Percentiles rank a stretch among this genome's conserved stretches.
phyloP scores from a whole-genome alignment of 2,797 vertebrate species.

The Cygnus olor region DNA sequence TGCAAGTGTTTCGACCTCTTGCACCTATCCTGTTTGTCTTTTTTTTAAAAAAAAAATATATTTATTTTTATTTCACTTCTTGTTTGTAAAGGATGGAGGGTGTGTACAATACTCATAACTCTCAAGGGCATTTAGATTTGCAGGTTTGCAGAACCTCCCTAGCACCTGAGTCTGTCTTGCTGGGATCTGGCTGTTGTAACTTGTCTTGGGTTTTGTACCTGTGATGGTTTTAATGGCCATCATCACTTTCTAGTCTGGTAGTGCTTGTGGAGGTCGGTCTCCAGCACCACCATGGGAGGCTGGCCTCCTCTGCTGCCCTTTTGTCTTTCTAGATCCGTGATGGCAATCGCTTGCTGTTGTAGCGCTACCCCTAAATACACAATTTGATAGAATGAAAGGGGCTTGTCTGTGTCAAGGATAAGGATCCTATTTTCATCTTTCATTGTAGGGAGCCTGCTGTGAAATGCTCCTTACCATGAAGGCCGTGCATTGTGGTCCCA shows the following conservation, averaged over 20 bases:
- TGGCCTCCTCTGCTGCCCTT: not conserved
- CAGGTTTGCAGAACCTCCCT: not conserved
- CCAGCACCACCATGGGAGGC: not conserved
- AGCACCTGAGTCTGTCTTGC: not conserved
- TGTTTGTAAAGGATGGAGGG: not conserved
- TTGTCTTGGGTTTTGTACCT: not conserved
- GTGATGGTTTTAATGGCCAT: not conserved
- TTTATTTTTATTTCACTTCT: not conserved
- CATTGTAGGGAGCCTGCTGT: not conserved
- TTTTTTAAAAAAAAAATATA: not conserved
- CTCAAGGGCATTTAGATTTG: not conserved
- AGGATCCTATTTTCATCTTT: conserved; percentile 25
- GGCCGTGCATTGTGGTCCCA: fast-evolving
- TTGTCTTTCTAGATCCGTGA: not conserved
- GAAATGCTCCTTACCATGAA: not conserved
- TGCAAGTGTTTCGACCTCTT: not conserved
- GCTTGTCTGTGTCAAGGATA: conserved; percentile 54
- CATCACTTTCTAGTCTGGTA: not conserved
- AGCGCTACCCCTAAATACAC: not conserved
- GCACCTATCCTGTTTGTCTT: not conserved
- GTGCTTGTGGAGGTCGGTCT: not conserved
- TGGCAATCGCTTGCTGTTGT: not conserved
- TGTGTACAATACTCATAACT: not conserved
- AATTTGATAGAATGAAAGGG: conserved; percentile 49
- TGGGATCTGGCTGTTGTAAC: not conserved